phyloP scores from a whole-genome alignment of 1,140 invertebrate species.

The Musca domestica region DNA sequence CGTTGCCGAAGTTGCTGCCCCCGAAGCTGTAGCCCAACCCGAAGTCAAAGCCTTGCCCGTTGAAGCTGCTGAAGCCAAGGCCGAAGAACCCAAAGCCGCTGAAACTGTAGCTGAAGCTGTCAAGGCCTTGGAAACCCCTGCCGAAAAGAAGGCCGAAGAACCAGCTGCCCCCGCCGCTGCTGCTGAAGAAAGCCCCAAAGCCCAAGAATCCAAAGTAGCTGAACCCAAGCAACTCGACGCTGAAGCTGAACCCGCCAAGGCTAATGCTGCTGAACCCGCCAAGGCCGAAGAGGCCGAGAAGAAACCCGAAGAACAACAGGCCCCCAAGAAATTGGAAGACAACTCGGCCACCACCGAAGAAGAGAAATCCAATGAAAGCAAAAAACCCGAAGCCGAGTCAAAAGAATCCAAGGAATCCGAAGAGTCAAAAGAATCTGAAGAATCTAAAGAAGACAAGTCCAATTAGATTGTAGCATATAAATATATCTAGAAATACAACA shows the following conservation, averaged over 20 bases:
- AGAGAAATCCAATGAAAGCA: slow-evolving; percentile 36
- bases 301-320: neutral
- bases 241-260: slow-evolving; percentile 26
- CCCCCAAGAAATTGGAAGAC: slow-evolving; percentile 2
- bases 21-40: slow-evolving; percentile 14
- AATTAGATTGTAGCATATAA: slow-evolving; percentile 32
- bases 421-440: slow-evolving; percentile 33
- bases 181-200: slow-evolving; percentile 7
- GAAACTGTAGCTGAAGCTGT: slow-evolving; percentile 16
- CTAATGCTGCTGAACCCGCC: slow-evolving; percentile 22
- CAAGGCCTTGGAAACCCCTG: slow-evolving; percentile 3
- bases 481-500: slow-evolving; percentile 43
- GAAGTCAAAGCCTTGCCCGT: slow-evolving; percentile 22
- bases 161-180: slow-evolving; percentile 6
- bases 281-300: slow-evolving; percentile 29
- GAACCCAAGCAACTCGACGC: slow-evolving; percentile 36
- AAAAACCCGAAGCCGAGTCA: slow-evolving; percentile 19
- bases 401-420: slow-evolving; percentile 23
- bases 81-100: slow-evolving; percentile 26
- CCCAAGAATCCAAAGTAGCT: neutral
- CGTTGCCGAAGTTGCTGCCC: slow-evolving; percentile 2
- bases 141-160: slow-evolving; percentile 21
- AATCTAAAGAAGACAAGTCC: slow-evolving; percentile 37
- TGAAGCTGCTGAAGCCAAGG: slow-evolving; percentile 1
- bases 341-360: slow-evolving; percentile 26